phyloP scores from a whole-genome alignment of 2,113 vertebrate species.

The Hymenochirus boettgeri region DNA sequence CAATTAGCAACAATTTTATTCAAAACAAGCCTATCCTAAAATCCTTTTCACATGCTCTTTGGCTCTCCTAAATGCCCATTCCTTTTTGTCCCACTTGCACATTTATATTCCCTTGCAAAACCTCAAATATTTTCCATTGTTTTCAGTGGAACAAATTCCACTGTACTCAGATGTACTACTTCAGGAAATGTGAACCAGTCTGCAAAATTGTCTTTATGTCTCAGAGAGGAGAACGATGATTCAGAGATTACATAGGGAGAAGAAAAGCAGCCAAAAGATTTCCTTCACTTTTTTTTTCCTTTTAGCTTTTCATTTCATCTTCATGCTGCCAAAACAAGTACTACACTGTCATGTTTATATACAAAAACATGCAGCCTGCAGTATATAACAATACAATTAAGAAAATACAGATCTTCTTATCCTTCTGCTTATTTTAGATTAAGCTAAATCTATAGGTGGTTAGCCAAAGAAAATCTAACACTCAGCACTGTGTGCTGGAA shows the following conservation, averaged over 20 bases:
- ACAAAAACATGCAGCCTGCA: too few species aligned
- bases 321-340: neutral
- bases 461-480: too few species aligned
- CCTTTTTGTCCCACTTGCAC: slow-evolving; percentile 10
- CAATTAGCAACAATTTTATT: neutral
- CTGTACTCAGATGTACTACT: slow-evolving; percentile 1
- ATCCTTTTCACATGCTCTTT: slow-evolving; percentile 15
- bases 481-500: too few species aligned
- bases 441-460: too few species aligned
- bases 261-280: slow-evolving; percentile 24
- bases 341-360: neutral
- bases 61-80: neutral
- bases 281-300: slow-evolving; percentile 15
- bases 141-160: slow-evolving; percentile 21
- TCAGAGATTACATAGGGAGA: slow-evolving; percentile 31
- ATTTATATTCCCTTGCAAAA: slow-evolving; percentile 23
- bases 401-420: slow-evolving; percentile 1
- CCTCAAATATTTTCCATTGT: slow-evolving; percentile 30
- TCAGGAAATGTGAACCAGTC: slow-evolving; percentile 13
- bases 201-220: slow-evolving; percentile 16
- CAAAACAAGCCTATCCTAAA: neutral
- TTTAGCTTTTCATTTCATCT: neutral
- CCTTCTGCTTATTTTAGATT: too few species aligned
- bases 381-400: slow-evolving; percentile 5
- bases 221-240: slow-evolving; percentile 17